Conservation (phyloP, 2,113 vertebrate species). For the Lathamus discolor region DNA sequence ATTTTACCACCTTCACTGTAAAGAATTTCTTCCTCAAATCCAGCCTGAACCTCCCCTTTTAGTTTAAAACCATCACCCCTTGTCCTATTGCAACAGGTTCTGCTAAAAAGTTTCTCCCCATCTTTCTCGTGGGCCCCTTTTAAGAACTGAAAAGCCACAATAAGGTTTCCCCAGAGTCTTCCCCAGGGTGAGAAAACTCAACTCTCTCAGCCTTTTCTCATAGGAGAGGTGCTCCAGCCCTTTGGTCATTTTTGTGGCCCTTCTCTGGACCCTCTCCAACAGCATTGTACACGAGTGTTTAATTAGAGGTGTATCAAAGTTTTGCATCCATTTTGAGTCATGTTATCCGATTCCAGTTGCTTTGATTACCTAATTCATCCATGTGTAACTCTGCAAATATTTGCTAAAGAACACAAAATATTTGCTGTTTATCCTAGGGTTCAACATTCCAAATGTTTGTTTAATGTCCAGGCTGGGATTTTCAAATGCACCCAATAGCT, state of each 20-base stretch:
- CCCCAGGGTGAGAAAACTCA: not conserved
- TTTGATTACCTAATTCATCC: constrained; percentile 12
- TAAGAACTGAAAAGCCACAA: not conserved
- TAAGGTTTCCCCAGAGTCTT: not conserved
- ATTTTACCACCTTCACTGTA: not conserved
- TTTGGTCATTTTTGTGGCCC: not conserved
- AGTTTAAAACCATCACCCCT: not conserved
- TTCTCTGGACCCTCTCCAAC: not conserved
- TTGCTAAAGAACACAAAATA: constrained; percentile 34
- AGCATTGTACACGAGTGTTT: not conserved
- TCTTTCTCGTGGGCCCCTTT: not conserved
- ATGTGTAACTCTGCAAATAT: constrained; percentile 9
- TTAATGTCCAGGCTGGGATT: not conserved
- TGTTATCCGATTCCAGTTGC: not conserved
- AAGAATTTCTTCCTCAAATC: not conserved
- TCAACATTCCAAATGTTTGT: not conserved
- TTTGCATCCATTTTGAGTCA: not conserved
- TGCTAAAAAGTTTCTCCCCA: not conserved
- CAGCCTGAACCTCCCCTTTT: not conserved
- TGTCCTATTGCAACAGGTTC: not conserved
- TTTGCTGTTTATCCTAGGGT: not conserved
- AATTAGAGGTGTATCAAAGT: not conserved
- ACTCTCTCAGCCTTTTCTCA: not conserved
- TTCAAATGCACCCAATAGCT: not conserved
- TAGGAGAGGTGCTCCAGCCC: not conserved